Base-by-base conservation (phyloP, 53 echinoderm and acorn worm species). In the Crossaster papposus region DNA sequence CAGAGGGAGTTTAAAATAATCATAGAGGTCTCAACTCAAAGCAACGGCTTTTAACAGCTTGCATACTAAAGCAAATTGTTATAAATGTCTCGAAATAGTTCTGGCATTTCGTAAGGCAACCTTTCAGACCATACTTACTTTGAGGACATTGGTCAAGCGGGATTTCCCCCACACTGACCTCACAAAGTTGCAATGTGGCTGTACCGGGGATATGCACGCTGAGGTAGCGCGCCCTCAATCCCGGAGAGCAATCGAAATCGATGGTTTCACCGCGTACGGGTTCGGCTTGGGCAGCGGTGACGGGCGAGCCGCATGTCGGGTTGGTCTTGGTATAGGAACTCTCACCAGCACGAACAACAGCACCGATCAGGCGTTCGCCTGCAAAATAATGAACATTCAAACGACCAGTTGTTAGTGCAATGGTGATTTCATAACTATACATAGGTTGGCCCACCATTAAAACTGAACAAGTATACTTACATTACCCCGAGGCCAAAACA, bases 311-410 rank as follows among this genome's bases (percentile, higher is more conserved):
- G 64, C 88, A 88, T 10, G 51, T 58, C 24, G 14, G 14, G 78
- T 88, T 88, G 51, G 62, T 64, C 0, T 24, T 13, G 14, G 33
- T 5, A 34, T 7, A 78, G 1, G 26, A 23, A 38, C 78, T 88
- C 65, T 30, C 26, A 22, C 88, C 88, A 36, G 44, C 65, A 3
- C 88, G 88, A 24, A 88, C 78, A 58, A 78, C 64, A 23, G 88
- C 78, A 30, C 64, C 44, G 13, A 23, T 18, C n/a, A 88, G 30
- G 34, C 88, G 88, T 2, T 78, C 64, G 37, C 78, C 88, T 88
- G 78, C 79, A 50, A 79, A 58, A 14, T 15, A 20, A n/a, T n/a
- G n/a, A 58, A 58, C 3, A 14, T 58, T 17, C 44, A 44, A n/a
- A n/a, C n/a, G n/a, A n/a, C n/a, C n/a, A n/a, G n/a, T n/a, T n/a